Evolutionary conservation across 2,113 vertebrate genomes (phyloP).

Genomic region (Pangasianodon gigas): DNA sequence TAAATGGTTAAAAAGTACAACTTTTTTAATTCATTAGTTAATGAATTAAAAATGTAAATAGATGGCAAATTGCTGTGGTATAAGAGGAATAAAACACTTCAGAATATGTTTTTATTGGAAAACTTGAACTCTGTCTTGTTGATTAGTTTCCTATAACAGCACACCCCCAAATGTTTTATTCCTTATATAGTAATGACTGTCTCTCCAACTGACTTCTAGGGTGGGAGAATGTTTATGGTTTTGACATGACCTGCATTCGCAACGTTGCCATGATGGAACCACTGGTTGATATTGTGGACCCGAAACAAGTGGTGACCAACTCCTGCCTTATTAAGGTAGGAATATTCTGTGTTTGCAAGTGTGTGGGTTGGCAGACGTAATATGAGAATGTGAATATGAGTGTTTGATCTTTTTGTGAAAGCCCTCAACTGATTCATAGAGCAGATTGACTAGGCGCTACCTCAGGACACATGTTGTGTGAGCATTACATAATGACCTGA

Average conservation of each 20-base stretch:
- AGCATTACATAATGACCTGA: constrained; percentile 38
- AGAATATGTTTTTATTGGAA: not conserved
- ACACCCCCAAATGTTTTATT: not conserved
- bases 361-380: constrained; percentile 1
- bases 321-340: constrained; percentile 95
- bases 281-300: constrained; percentile 94
- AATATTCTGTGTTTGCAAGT: constrained; percentile 35
- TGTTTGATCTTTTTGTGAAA: constrained; percentile 28
- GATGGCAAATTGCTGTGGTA: not conserved
- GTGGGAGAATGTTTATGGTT: constrained; percentile 99
- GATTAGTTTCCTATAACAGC: not conserved
- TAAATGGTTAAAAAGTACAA: not conserved
- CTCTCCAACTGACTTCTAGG: constrained; percentile 70
- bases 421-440: constrained; percentile 40
- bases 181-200: not conserved
- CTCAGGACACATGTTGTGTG: constrained; percentile 47
- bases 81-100: not conserved
- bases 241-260: constrained; percentile 98
- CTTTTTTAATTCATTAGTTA: not conserved
- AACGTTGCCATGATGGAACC: constrained; percentile 98
- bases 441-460: constrained; percentile 35
- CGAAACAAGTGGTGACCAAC: constrained; percentile 97
- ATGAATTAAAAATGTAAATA: no score
- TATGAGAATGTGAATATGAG: constrained; percentile 17
- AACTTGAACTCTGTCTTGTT: not conserved